These are phyloP conservation scores for Epinephelus awoara DNA, from an alignment of 2,797 vertebrate species.

Conservation along the genomic window DNA sequence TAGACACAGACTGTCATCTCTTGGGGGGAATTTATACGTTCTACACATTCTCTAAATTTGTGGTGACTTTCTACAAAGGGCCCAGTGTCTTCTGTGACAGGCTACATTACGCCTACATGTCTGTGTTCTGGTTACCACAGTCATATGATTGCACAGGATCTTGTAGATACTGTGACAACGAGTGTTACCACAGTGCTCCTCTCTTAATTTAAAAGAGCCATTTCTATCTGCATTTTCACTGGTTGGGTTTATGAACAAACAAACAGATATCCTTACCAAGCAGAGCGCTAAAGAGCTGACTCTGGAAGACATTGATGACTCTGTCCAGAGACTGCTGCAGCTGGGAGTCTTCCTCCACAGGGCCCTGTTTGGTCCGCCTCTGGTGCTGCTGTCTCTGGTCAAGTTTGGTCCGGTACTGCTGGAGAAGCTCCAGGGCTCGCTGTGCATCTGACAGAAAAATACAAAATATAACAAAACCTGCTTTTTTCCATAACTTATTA, in stretches of 20 bases:
- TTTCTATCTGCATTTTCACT: neutral
- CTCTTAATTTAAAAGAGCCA: neutral
- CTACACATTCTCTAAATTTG: conserved; percentile 17
- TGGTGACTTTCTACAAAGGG: conserved; percentile 24
- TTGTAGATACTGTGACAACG: neutral
- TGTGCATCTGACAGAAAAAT: conserved; percentile 88
- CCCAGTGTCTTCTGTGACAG: conserved; percentile 34
- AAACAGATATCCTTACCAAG: conserved; percentile 85
- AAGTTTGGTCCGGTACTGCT: conserved; percentile 92
- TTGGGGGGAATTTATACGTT: conserved; percentile 8
- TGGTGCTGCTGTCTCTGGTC: conserved; percentile 78
- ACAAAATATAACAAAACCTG: neutral
- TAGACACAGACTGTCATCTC: conserved; percentile 12
- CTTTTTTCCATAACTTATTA: neutral
- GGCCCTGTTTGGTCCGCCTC: conserved; percentile 55
- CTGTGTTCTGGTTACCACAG: neutral
- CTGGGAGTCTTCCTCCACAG: conserved; percentile 89
- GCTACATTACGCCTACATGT: conserved; percentile 10
- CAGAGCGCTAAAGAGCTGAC: conserved; percentile 95
- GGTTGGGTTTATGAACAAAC: neutral
- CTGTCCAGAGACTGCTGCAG: conserved; percentile 93
- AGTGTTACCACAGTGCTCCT: neutral
- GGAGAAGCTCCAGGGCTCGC: conserved; percentile 93
- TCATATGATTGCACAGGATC: neutral
- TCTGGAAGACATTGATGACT: conserved; percentile 96